phyloP scores from a whole-genome alignment of 92 coral and sea anemone species.

The Hydrozoanthus gracilis region DNA sequence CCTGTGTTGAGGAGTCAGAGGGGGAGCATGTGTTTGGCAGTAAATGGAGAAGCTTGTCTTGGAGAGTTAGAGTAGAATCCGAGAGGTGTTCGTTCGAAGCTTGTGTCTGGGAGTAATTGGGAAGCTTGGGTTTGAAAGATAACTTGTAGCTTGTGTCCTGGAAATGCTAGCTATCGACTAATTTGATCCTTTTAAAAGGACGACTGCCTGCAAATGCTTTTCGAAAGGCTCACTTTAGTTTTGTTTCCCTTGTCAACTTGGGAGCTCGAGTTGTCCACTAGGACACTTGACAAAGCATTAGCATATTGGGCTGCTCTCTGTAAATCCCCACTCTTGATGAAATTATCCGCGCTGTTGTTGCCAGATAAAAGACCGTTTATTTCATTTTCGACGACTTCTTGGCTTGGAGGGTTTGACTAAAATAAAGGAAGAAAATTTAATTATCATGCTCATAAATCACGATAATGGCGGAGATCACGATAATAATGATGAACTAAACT shows the following conservation, averaged over 20 bases:
- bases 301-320: slow-evolving; percentile 39
- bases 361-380: slow-evolving; percentile 18
- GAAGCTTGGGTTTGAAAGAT: too few relatives aligned
- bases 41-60: too few relatives aligned
- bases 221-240: neutral
- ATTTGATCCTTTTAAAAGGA: too few relatives aligned
- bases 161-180: too few relatives aligned
- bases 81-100: too few relatives aligned
- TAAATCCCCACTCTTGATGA: slow-evolving; percentile 10
- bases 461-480: neutral
- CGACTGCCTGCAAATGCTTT: neutral
- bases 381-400: neutral
- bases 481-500: neutral
- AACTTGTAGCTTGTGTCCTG: too few relatives aligned
- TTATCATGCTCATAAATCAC: neutral
- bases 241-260: slow-evolving; percentile 2
- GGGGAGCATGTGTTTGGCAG: too few relatives aligned
- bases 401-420: neutral
- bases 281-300: slow-evolving; percentile 24
- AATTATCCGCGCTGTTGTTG: neutral
- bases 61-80: too few relatives aligned
- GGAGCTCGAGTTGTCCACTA: neutral
- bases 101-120: too few relatives aligned
- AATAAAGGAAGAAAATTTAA: neutral
- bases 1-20: too few relatives aligned